These are phyloP conservation scores for Laticauda colubrina DNA, from an alignment of 2,113 vertebrate genomes.

Conservation along the genomic window DNA sequence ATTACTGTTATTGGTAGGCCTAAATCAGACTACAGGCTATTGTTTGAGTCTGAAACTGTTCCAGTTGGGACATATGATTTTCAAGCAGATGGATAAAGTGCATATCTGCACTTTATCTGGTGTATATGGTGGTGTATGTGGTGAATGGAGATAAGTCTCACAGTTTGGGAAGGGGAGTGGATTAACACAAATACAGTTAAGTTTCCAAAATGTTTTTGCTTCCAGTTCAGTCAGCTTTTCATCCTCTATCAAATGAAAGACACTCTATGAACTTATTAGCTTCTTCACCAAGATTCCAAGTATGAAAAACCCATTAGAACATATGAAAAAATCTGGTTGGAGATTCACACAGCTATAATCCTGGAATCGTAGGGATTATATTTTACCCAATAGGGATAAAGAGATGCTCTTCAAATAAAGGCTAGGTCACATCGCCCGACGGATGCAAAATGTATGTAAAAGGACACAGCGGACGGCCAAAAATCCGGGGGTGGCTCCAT, in stretches of 20 bases:
- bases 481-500: no score
- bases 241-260: slow-evolving; percentile 10
- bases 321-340: neutral
- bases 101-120: no score
- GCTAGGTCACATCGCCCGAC: no score
- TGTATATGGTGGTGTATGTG: neutral
- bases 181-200: neutral
- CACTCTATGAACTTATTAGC: slow-evolving; percentile 28
- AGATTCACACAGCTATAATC: neutral
- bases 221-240: slow-evolving; percentile 18
- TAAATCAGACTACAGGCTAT: slow-evolving; percentile 43
- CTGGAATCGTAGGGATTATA: neutral
- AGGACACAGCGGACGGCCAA: no score
- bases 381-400: neutral
- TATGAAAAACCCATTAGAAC: neutral
- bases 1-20: neutral
- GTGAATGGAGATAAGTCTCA: neutral
- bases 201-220: slow-evolving; percentile 19
- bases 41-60: slow-evolving; percentile 35
- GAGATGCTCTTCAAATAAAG: neutral
- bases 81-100: slow-evolving; percentile 49
- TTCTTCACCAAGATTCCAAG: slow-evolving; percentile 24
- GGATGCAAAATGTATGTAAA: no score
- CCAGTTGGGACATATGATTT: slow-evolving; percentile 50
- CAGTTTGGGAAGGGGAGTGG: neutral